phyloP scores from a whole-genome alignment of 1,140 invertebrate genomes.

The Pseudomyrmex pallidus region DNA sequence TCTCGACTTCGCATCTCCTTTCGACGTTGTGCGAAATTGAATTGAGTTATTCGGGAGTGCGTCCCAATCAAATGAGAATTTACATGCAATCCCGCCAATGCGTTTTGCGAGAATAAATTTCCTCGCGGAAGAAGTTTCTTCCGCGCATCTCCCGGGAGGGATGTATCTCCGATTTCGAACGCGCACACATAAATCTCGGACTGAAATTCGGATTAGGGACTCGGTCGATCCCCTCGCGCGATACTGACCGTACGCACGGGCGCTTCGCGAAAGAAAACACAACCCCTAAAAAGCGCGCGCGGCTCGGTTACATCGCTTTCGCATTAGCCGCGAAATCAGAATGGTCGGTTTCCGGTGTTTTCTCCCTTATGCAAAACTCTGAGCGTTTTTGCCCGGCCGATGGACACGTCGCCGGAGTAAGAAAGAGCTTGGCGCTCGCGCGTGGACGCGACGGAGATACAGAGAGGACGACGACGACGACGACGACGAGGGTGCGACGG shows the following conservation, averaged over 20 bases:
- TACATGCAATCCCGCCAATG: neutral
- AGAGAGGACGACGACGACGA: neutral
- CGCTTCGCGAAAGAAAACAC: neutral
- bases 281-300: conserved; percentile 27
- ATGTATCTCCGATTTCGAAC: conserved; percentile 37
- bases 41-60: neutral
- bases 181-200: neutral
- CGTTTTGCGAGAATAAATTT: too few species aligned
- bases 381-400: conserved; percentile 56
- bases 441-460: conserved; percentile 2
- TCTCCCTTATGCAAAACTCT: conserved; percentile 70
- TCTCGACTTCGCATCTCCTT: conserved; percentile 9
- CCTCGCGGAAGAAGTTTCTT: neutral
- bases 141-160: too few species aligned
- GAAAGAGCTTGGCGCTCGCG: conserved; percentile 14
- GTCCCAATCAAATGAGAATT: conserved; percentile 19
- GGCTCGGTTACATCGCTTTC: conserved; percentile 65
- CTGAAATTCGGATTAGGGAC: neutral
- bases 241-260: conserved; percentile 21
- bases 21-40: conserved; percentile 17
- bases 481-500: neutral
- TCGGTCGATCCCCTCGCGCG: neutral
- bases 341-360: conserved; percentile 47
- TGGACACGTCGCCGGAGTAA: conserved; percentile 36
- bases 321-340: conserved; percentile 63